Conservation (phyloP, 2,113 vertebrate species). For the Cyphomyrus discorhynchus region DNA sequence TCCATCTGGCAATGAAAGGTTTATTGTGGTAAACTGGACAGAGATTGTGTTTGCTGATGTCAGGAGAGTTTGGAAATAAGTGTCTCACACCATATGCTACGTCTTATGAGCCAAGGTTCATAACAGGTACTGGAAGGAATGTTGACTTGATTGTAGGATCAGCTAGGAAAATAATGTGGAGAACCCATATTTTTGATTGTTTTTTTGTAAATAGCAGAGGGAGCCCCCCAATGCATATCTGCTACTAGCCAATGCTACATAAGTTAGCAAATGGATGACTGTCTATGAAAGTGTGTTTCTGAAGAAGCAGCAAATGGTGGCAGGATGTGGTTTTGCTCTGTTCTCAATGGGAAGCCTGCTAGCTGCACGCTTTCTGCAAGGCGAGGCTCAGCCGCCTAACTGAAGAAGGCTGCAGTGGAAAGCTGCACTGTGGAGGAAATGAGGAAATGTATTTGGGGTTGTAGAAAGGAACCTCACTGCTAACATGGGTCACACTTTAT, state of each 20-base stretch:
- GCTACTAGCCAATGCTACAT: neutral
- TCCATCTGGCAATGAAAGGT: neutral
- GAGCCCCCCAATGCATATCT: neutral
- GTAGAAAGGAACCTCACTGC: neutral
- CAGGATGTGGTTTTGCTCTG: slow-evolving; percentile 69
- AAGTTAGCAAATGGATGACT: neutral
- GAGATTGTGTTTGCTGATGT: too few species aligned
- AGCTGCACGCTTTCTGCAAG: slow-evolving; percentile 43
- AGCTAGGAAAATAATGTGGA: neutral
- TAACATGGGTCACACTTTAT: neutral
- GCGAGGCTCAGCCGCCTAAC: slow-evolving; percentile 24
- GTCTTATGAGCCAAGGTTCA: too few species aligned
- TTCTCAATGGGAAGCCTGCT: slow-evolving; percentile 31
- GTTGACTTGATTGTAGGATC: neutral
- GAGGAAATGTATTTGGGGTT: neutral
- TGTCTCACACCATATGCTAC: too few species aligned
- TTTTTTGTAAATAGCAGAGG: neutral
- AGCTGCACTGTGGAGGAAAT: neutral
- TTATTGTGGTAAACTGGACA: neutral
- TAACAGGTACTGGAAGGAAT: neutral
- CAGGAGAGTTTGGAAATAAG: too few species aligned
- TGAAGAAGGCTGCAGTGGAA: neutral
- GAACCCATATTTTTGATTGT: neutral
- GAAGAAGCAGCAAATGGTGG: slow-evolving; percentile 34
- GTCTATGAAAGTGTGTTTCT: neutral